Evolutionary conservation across 2,113 vertebrate species (phyloP).

Genomic region (Percina caprodes): DNA sequence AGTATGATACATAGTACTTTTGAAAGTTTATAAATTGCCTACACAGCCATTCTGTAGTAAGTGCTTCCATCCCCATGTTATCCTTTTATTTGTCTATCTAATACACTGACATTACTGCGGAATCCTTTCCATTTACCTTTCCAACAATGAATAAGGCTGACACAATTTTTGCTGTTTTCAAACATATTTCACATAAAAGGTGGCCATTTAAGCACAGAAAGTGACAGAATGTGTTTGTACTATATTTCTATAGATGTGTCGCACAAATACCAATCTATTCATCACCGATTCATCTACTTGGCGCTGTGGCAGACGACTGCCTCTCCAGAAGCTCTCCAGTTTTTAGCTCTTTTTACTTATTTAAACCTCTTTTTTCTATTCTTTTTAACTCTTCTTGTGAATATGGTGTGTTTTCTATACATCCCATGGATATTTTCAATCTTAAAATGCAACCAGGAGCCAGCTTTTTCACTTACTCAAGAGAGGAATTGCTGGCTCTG

Average conservation of each 20-base stretch:
- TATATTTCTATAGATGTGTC: constrained; percentile 15
- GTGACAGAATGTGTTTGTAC: constrained; percentile 14
- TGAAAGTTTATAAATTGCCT: constrained; percentile 59
- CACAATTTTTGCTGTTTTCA: constrained; percentile 46
- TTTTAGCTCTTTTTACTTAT: too few species aligned
- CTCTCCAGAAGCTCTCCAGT: too few species aligned
- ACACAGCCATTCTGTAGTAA: constrained; percentile 28
- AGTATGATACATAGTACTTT: constrained; percentile 23
- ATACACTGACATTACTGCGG: constrained; percentile 9
- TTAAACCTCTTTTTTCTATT: too few species aligned
- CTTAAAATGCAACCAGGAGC: too few species aligned
- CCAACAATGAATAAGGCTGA: constrained; percentile 27
- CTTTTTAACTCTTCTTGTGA: too few species aligned
- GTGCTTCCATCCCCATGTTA: constrained; percentile 15
- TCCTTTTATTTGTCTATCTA: constrained; percentile 27
- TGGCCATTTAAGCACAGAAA: constrained; percentile 28
- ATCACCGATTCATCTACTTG: too few species aligned
- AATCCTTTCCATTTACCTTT: constrained; percentile 26
- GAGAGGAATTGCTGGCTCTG: too few species aligned
- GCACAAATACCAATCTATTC: constrained; percentile 32
- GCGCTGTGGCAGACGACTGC: too few species aligned
- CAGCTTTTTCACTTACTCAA: too few species aligned
- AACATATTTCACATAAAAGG: constrained; percentile 70
- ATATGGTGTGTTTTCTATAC: too few species aligned
- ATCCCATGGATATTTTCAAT: too few species aligned